Percentiles rank a stretch among this genome's conserved stretches.
These are phyloP conservation scores for Spheniscus mendiculus DNA, from an alignment of 2,113 vertebrate genomes.

Conservation along the genomic window DNA sequence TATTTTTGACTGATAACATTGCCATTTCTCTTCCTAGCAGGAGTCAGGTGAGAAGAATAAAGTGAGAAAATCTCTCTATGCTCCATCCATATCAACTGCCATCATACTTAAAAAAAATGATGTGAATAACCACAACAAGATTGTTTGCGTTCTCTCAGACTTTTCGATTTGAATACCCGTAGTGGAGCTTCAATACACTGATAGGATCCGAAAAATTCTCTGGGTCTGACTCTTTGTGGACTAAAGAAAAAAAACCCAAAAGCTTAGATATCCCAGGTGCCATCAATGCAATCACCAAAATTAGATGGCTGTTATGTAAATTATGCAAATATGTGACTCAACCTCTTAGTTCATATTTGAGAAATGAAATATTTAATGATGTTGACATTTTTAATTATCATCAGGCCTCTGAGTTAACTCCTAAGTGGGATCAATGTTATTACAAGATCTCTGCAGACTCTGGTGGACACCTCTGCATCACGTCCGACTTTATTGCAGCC, in stretches of 20 bases:
- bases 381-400: constrained; percentile 59
- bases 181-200: not conserved
- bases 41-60: not conserved
- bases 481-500: not conserved
- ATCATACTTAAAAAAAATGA: not conserved
- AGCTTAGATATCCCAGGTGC: constrained; percentile 25
- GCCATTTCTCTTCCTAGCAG: constrained; percentile 17
- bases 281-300: constrained; percentile 45
- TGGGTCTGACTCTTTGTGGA: not conserved
- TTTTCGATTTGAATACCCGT: not conserved
- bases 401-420: constrained; percentile 8
- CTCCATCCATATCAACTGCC: not conserved
- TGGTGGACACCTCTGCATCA: not conserved
- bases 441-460: not conserved
- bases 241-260: not conserved
- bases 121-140: not conserved
- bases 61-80: not conserved
- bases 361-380: constrained; percentile 61
- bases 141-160: not conserved
- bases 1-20: constrained; percentile 25
- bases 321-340: constrained; percentile 50
- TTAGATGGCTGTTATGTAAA: constrained; percentile 42
- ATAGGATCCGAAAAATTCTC: not conserved
- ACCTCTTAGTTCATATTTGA: not conserved
- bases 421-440: constrained; percentile 6